A percentile compares a stretch with the other conserved stretches of the same genome.
phyloP scores from a whole-genome alignment of 2,113 vertebrate species.

The Carassius gibelio region DNA sequence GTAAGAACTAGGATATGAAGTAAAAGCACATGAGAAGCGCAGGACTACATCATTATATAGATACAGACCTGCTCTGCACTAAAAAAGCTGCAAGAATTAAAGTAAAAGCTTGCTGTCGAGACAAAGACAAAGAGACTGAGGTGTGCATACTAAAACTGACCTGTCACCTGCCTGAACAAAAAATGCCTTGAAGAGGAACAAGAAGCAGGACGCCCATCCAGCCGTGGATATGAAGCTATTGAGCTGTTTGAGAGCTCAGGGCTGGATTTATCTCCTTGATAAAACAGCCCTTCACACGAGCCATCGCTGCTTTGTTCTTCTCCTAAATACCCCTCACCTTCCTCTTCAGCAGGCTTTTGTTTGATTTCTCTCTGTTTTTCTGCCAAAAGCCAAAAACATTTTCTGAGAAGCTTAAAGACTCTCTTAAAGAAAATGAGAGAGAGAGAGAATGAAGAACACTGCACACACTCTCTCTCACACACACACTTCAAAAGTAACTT shows the following conservation, averaged over 20 bases:
- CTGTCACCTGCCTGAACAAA: slow-evolving; percentile 8
- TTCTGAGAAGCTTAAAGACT: slow-evolving; percentile 25
- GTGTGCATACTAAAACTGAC: slow-evolving; percentile 17
- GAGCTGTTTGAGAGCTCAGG: neutral
- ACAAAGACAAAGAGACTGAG: slow-evolving; percentile 24
- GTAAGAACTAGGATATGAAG: neutral
- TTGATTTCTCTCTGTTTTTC: slow-evolving; percentile 16
- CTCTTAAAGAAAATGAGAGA: neutral
- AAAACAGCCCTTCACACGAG: neutral
- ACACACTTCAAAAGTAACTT: neutral
- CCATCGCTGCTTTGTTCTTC: neutral
- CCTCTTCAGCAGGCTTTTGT: neutral
- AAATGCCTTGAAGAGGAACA: slow-evolving; percentile 4
- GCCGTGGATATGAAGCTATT: neutral
- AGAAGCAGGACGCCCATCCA: neutral
- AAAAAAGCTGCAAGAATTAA: neutral
- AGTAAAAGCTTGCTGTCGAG: neutral
- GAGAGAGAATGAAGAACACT: slow-evolving; percentile 16
- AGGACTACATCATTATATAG: neutral
- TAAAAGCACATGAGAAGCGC: neutral
- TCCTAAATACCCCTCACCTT: neutral
- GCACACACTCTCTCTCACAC: neutral
- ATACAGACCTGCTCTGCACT: neutral
- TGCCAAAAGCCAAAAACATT: neutral
- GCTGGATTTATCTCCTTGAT: slow-evolving; percentile 8